phyloP scores from a whole-genome alignment of 2,888 invertebrate species.

The Oxytorus armatus region DNA sequence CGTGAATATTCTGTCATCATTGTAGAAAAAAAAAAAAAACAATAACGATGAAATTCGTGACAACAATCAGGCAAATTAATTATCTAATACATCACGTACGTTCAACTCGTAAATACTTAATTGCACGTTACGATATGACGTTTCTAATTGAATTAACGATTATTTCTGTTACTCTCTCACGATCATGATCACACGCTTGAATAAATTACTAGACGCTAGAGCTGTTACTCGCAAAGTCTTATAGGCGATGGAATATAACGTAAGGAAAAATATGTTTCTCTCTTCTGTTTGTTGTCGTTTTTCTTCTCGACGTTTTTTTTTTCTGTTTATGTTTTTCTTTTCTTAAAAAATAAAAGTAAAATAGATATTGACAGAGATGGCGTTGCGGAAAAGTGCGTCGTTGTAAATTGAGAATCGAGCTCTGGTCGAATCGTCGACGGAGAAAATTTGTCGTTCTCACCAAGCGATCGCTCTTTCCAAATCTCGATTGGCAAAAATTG shows the following conservation, averaged over 20 bases:
- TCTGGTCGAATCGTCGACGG: too few relatives aligned
- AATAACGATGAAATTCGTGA: constrained; percentile 20
- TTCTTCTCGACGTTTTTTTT: constrained; percentile 18
- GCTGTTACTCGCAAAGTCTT: constrained; percentile 79
- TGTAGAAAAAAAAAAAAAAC: constrained; percentile 14
- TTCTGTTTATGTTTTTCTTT: constrained; percentile 41
- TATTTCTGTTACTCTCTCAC: constrained; percentile 68
- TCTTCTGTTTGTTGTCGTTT: constrained; percentile 26
- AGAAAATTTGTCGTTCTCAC: too few relatives aligned
- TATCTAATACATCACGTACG: background rate
- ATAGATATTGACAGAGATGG: constrained; percentile 59
- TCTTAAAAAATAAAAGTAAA: constrained; percentile 64
- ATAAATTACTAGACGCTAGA: constrained; percentile 82
- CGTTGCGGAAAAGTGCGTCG: constrained; percentile 54
- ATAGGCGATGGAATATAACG: constrained; percentile 79
- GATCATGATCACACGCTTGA: constrained; percentile 77
- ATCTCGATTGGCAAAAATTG: constrained; percentile 44
- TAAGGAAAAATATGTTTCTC: constrained; percentile 65
- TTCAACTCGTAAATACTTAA: constrained; percentile 76
- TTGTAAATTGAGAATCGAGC: constrained; percentile 52
- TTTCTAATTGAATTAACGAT: constrained; percentile 74
- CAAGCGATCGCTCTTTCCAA: too few relatives aligned
- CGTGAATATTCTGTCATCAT: constrained; percentile 39
- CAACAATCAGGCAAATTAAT: constrained; percentile 5
- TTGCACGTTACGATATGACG: constrained; percentile 83